Evolutionary conservation across 2,797 vertebrate genomes (phyloP).

Genomic region (Bovichtus variegatus): DNA sequence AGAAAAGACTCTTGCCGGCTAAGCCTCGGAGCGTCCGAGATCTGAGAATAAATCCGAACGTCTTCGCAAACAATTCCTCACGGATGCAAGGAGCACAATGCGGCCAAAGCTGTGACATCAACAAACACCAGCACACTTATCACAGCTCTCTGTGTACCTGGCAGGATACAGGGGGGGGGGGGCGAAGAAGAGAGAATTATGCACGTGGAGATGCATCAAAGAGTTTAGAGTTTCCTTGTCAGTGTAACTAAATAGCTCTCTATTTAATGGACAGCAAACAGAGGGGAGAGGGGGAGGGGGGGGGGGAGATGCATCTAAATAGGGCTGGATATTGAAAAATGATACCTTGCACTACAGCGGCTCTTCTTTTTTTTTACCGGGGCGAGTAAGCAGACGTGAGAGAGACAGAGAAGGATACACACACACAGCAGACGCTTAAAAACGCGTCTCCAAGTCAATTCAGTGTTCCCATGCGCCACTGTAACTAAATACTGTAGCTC

Average conservation of each 20-base stretch:
- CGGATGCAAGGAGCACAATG: neutral
- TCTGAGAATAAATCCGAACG: neutral
- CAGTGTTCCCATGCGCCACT: conserved; percentile 65
- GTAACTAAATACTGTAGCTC: conserved; percentile 67
- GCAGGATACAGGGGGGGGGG: conserved; percentile 9
- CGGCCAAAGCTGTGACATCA: conserved; percentile 12
- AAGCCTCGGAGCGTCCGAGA: neutral
- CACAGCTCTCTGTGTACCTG: conserved; percentile 4
- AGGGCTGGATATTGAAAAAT: conserved; percentile 67
- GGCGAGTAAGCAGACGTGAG: conserved; percentile 49
- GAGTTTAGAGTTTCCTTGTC: conserved; percentile 72
- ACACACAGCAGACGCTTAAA: conserved; percentile 54
- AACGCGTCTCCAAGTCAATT: conserved; percentile 74
- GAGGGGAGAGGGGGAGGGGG: conserved; percentile 35
- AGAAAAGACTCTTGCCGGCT: no score
- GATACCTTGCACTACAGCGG: conserved; percentile 37
- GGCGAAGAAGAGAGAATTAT: conserved; percentile 33
- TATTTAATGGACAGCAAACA: conserved; percentile 77
- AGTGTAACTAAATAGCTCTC: conserved; percentile 72
- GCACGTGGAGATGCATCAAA: conserved; percentile 39
- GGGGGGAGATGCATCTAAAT: conserved; percentile 48
- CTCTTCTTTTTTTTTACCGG: conserved; percentile 36
- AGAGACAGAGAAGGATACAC: conserved; percentile 17
- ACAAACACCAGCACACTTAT: conserved; percentile 28
- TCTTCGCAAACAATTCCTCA: neutral